A percentile compares a stretch with the other conserved stretches of the same genome.
Evolutionary conservation across 2,888 invertebrate genomes (phyloP).

Genomic region (Kryphioiulus occultus): DNA sequence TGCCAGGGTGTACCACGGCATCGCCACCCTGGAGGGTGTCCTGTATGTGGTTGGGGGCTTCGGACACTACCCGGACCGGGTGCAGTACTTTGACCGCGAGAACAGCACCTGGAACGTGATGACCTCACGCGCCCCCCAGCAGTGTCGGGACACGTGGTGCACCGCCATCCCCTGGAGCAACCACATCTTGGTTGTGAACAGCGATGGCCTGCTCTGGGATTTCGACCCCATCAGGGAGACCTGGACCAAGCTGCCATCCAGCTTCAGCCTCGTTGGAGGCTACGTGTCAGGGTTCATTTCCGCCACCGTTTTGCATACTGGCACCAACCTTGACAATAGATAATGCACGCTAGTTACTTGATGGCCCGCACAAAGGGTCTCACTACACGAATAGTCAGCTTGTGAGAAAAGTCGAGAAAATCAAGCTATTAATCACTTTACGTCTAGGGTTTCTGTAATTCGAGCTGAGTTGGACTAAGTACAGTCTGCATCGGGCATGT

Average conservation of each 20-base stretch:
- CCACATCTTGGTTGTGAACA: slow-evolving; percentile 50
- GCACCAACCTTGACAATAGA: neutral
- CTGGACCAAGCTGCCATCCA: slow-evolving; percentile 50
- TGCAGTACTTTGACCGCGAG: slow-evolving; percentile 49
- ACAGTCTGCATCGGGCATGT: no score
- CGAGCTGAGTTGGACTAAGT: no score
- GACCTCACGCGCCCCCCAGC: slow-evolving; percentile 47
- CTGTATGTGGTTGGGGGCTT: slow-evolving; percentile 50
- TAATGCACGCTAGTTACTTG: neutral
- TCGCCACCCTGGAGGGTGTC: slow-evolving; percentile 44
- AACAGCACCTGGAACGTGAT: slow-evolving; percentile 46
- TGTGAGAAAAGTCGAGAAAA: no score
- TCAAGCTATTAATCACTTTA: no score
- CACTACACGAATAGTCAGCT: no score
- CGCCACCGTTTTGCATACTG: slow-evolving; percentile 45
- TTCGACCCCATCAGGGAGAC: slow-evolving; percentile 46
- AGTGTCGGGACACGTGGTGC: slow-evolving; percentile 51
- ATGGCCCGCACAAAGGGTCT: no score
- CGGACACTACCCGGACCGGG: slow-evolving; percentile 48
- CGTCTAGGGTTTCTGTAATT: no score
- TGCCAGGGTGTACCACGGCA: slow-evolving; percentile 51
- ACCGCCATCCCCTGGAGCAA: slow-evolving; percentile 48
- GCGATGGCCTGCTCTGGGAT: slow-evolving; percentile 50
- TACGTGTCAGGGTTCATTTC: slow-evolving; percentile 51
- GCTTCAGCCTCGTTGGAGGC: slow-evolving; percentile 48